These are phyloP conservation scores for Cliona cf. orientalis DNA, from an alignment of 37 sponge, comb jelly and placozoan genomes.

Conservation along the genomic window DNA sequence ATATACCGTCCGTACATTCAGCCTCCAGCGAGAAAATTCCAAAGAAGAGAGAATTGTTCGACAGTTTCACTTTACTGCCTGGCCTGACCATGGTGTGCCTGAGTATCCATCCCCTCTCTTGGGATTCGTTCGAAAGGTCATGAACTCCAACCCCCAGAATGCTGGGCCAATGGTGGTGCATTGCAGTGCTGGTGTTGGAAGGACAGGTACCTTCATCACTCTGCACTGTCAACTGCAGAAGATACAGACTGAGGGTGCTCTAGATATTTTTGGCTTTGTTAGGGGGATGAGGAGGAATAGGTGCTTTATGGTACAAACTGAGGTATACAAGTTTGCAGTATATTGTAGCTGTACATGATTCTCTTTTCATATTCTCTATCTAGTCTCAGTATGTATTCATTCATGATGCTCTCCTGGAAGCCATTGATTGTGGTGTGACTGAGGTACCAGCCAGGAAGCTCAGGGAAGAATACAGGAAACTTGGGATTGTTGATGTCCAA, in stretches of 20 bases:
- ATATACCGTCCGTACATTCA: constrained; percentile 86
- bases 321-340: constrained; percentile 32
- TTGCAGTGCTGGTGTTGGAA: constrained; percentile 84
- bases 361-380: background rate
- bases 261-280: constrained; percentile 81
- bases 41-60: constrained; percentile 72
- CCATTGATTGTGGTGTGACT: constrained; percentile 85
- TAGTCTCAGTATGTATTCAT: constrained; percentile 89
- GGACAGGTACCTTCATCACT: constrained; percentile 90
- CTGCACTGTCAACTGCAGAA: constrained; percentile 65
- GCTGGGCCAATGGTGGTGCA: constrained; percentile 72
- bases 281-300: constrained; percentile 65
- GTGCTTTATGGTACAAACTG: constrained; percentile 92
- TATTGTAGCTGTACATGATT: background rate
- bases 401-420: constrained; percentile 94
- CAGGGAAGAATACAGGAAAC: constrained; percentile 49
- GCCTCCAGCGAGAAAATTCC: constrained; percentile 42
- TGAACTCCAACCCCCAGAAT: constrained; percentile 37
- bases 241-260: constrained; percentile 54
- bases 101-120: constrained; percentile 83
- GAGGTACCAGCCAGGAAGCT: constrained; percentile 85
- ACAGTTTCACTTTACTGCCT: constrained; percentile 88
- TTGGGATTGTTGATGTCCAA: constrained; percentile 27
- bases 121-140: constrained; percentile 74
- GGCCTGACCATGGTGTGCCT: constrained; percentile 99